These are phyloP conservation scores for Campopleginae sp. DNA, from an alignment of 2,888 invertebrate species.

Conservation along the genomic window DNA sequence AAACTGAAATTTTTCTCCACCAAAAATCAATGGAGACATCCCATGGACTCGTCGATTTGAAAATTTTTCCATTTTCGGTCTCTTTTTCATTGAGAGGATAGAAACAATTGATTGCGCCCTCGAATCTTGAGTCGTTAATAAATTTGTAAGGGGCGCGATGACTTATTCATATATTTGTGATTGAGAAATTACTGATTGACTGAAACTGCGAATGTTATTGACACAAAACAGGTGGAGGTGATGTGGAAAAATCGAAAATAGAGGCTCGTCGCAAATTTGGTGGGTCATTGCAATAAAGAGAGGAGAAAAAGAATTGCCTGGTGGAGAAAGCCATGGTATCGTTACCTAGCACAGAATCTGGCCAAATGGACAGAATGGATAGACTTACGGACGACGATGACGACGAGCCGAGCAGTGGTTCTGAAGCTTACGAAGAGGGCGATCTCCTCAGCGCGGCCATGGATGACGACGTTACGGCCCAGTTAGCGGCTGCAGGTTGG, in stretches of 20 bases:
- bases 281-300: constrained; percentile 71
- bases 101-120: too few relatives aligned
- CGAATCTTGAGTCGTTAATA: not conserved
- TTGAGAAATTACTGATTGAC: not conserved
- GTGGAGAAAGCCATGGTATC: constrained; percentile 76
- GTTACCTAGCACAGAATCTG: constrained; percentile 79
- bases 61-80: too few relatives aligned
- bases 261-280: constrained; percentile 64
- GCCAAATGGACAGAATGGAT: constrained; percentile 78
- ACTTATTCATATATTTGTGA: not conserved
- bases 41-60: too few relatives aligned
- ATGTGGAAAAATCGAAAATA: constrained; percentile 73
- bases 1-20: too few relatives aligned
- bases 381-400: constrained; percentile 90
- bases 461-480: constrained; percentile 98
- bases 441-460: constrained; percentile 94
- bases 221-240: constrained; percentile 73
- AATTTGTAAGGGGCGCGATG: not conserved
- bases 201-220: constrained; percentile 10
- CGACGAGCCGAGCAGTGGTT: constrained; percentile 92
- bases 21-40: too few relatives aligned
- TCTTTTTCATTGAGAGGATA: too few relatives aligned
- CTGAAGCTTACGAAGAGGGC: constrained; percentile 91
- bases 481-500: constrained; percentile 97
- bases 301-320: constrained; percentile 31